Percentiles rank a stretch among this genome's conserved stretches.
These are phyloP conservation scores for Smittia aterrima DNA, from an alignment of 2,888 invertebrate species.

Conservation along the genomic window DNA sequence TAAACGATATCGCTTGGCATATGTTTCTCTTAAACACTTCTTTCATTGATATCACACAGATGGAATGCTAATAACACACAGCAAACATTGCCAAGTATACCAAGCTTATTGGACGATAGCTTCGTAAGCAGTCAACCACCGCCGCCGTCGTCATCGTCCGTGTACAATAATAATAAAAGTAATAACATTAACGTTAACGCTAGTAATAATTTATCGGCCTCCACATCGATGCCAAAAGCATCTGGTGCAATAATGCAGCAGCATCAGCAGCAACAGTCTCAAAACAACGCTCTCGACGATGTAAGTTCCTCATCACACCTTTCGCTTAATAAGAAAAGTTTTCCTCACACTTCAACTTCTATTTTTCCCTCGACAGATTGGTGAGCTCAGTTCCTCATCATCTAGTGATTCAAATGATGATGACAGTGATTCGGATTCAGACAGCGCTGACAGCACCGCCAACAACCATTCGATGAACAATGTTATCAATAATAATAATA, in stretches of 20 bases:
- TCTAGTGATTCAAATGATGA: slow-evolving; percentile 53
- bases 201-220: slow-evolving; percentile 9
- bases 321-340: neutral
- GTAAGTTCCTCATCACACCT: slow-evolving; percentile 2
- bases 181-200: slow-evolving; percentile 15
- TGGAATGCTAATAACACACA: slow-evolving; percentile 65
- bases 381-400: slow-evolving; percentile 51
- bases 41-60: slow-evolving; percentile 50
- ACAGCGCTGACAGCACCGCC: slow-evolving; percentile 44
- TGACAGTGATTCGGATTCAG: slow-evolving; percentile 53
- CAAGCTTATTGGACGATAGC: slow-evolving; percentile 64
- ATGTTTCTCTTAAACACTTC: neutral
- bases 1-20: neutral
- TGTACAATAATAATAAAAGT: slow-evolving; percentile 29
- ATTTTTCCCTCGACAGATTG: slow-evolving; percentile 45
- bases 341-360: neutral
- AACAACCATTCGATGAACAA: neutral
- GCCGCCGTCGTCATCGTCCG: slow-evolving; percentile 45
- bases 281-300: slow-evolving; percentile 12
- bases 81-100: slow-evolving; percentile 70
- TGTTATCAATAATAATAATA: slow-evolving; percentile 9
- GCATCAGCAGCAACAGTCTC: slow-evolving; percentile 44
- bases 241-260: slow-evolving; percentile 44
- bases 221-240: slow-evolving; percentile 39
- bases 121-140: slow-evolving; percentile 47